Evolutionary conservation across 2,888 invertebrate genomes (phyloP).

Genomic region (Athripsodes cinereus): DNA sequence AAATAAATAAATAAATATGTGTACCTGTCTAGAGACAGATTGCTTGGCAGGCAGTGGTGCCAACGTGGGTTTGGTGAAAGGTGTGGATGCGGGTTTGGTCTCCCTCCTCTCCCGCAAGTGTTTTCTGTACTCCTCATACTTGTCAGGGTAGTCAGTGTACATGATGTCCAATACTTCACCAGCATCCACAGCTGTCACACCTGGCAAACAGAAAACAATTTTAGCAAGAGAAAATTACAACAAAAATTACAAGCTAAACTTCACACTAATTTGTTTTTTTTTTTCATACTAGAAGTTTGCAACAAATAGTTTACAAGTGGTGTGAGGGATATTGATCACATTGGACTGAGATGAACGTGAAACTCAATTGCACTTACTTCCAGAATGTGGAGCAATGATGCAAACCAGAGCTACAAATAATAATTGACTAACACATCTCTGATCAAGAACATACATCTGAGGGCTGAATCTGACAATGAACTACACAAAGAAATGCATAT

Average conservation of each 20-base stretch:
- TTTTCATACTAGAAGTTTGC: background rate
- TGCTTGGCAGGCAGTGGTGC: conserved; percentile 7
- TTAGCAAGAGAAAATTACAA: background rate
- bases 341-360: no score
- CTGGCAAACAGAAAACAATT: conserved; percentile 34
- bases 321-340: no score
- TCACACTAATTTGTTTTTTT: no score
- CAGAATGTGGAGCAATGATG: no score
- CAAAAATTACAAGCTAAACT: background rate
- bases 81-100: conserved; percentile 37
- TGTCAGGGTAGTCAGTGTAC: conserved; percentile 90
- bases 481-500: no score
- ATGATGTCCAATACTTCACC: conserved; percentile 94
- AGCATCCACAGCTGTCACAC: conserved; percentile 84
- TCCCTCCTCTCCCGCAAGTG: conserved; percentile 61
- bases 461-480: no score
- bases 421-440: no score
- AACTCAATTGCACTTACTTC: no score
- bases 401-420: no score
- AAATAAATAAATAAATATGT: no score
- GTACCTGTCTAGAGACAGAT: conserved; percentile 23
- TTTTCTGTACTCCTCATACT: conserved; percentile 85
- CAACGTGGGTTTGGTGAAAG: conserved; percentile 3
- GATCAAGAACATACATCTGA: no score
- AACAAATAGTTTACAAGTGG: background rate